Evolutionary conservation across 1,140 invertebrate species (phyloP), one percentile per base, ranked within the genome.

Genomic region (Orchestia grillus): DNA sequence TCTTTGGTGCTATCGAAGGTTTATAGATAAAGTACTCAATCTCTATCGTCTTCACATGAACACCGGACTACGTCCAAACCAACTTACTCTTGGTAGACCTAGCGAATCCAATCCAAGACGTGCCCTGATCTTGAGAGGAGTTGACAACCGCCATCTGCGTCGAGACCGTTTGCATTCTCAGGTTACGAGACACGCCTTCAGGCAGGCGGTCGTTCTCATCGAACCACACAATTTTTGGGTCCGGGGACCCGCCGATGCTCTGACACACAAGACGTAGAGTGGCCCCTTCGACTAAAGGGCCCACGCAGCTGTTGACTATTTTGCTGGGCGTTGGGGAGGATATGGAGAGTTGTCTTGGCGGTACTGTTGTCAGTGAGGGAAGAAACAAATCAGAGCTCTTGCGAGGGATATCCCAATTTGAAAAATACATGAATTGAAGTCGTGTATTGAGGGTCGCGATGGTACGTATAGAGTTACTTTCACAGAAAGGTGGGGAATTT

Each of bases 321-420:
- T 4, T 90, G 4, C 36, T 90, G 88, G 41, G 4, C 4, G 88
- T 98, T 62, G 98, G 98, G 97, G 99, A 98, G 97, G 98, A 99
- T 97, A 99, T 99, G 97, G 98, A 98, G 57, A 99, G 98, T 97
- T 98, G 98, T 97, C 98, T 98, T 53, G 99, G 98, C 97, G 98
- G 98, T 97, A 99, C 99, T 99, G 98, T 41, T 97, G 97, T 8
- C 88, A 42, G 62, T 77, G 62, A 77, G 62, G 28, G 28, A 77
- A 77, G 62, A 28, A 36, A 77, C 1, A 3, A 8, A 19, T 77
- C 36, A 77, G 28, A 8, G 62, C 47, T 53, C 47, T 53, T 6
- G 19, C 6, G 6, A 53, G n/a, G n/a, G 19, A 8, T 19, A 19
- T 53, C 6, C 47, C 6, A 53, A 53, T 53, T 53, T 53, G 19